These are phyloP conservation scores for Aurelia aurita DNA, from an alignment of 30 jellyfish, hydroid and myxozoan species.

Conservation along the genomic window DNA sequence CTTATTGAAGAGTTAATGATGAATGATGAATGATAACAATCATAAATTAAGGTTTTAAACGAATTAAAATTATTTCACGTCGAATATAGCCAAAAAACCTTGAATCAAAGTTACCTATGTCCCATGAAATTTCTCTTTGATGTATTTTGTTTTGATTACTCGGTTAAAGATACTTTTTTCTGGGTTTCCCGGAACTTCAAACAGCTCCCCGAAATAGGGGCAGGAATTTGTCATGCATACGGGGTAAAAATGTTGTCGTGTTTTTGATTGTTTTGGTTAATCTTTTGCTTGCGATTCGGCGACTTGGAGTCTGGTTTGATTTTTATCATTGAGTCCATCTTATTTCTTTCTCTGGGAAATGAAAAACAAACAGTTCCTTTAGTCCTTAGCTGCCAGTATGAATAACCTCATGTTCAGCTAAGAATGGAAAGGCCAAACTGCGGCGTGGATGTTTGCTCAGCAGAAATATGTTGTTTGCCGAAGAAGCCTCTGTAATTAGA, in stretches of 20 bases:
- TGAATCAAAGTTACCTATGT: too few species aligned
- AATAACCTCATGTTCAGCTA: conserved; percentile 65
- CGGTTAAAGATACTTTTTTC: too few species aligned
- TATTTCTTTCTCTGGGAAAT: conserved; percentile 54
- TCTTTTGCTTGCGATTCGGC: conserved; percentile 41
- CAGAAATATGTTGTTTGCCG: conserved; percentile 77
- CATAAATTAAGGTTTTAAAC: too few species aligned
- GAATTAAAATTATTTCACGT: too few species aligned
- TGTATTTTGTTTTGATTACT: too few species aligned
- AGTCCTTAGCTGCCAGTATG: conserved; percentile 57
- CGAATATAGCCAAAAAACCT: too few species aligned
- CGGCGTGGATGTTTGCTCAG: conserved; percentile 70
- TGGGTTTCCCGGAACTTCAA: too few species aligned
- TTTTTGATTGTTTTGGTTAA: background rate
- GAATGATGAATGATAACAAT: too few species aligned
- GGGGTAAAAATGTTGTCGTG: conserved; percentile 1
- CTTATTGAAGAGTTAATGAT: too few species aligned
- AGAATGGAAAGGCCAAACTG: conserved; percentile 82
- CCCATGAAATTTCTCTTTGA: too few species aligned
- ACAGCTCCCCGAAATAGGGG: conserved; percentile 2
- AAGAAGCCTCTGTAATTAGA: conserved; percentile 65
- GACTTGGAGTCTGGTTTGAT: conserved; percentile 34
- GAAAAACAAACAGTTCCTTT: conserved; percentile 44
- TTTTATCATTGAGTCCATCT: conserved; percentile 35
- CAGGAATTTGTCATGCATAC: background rate